These are phyloP conservation scores for Dolichoris vasculosae DNA, from an alignment of 1,140 invertebrate species.

Conservation along the genomic window DNA sequence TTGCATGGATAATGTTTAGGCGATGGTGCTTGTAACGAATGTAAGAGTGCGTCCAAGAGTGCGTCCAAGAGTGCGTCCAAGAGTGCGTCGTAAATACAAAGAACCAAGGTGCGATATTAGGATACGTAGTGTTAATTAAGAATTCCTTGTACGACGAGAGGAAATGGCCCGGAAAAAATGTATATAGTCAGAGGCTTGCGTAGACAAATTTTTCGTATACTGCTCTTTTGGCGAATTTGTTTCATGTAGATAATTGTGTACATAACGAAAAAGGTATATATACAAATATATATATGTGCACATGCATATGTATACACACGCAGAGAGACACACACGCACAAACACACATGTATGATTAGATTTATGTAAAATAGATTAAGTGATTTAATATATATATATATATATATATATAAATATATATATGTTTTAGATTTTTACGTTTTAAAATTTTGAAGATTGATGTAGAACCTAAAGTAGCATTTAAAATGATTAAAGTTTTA, in stretches of 20 bases:
- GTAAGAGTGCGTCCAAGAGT: neutral
- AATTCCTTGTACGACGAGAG: neutral
- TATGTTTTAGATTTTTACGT: slow-evolving; percentile 11
- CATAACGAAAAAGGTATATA: slow-evolving; percentile 31
- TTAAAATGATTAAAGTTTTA: slow-evolving; percentile 28
- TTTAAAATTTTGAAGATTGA: slow-evolving; percentile 24
- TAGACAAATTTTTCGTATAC: slow-evolving; percentile 17
- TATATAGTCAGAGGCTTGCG: slow-evolving; percentile 48
- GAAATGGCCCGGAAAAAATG: slow-evolving; percentile 18
- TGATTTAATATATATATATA: no score
- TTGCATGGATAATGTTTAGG: neutral
- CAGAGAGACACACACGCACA: neutral
- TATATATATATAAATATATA: no score
- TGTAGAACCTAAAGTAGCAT: slow-evolving; percentile 27
- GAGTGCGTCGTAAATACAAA: neutral
- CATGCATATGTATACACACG: neutral
- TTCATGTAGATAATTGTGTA: slow-evolving; percentile 47
- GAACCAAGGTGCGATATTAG: slow-evolving; percentile 43
- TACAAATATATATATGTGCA: neutral
- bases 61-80: neutral
- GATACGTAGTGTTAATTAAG: slow-evolving; percentile 6
- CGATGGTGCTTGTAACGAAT: slow-evolving; percentile 17
- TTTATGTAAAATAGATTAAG: slow-evolving; percentile 18
- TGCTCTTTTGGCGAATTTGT: slow-evolving; percentile 3
- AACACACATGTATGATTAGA: neutral